A percentile compares a stretch with the other conserved stretches of the same genome.
These are phyloP conservation scores for Sparidentex hasta DNA, from an alignment of 2,797 vertebrate species.

Conservation along the genomic window DNA sequence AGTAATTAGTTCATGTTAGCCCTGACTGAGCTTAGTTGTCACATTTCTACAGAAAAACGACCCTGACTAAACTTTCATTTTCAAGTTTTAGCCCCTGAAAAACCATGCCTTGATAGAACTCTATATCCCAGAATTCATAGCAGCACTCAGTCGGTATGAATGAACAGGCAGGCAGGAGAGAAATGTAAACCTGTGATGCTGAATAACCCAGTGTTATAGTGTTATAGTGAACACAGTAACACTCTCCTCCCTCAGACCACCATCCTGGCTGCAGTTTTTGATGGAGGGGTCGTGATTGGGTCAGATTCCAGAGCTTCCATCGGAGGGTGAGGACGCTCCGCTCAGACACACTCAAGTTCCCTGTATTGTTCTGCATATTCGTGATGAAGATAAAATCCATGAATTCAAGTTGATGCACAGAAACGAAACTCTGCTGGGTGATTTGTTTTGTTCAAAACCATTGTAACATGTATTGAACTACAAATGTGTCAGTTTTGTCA, in stretches of 20 bases:
- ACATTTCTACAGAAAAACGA: neutral
- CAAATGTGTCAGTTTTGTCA: too few species aligned
- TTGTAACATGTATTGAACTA: too few species aligned
- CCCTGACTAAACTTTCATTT: slow-evolving; percentile 28
- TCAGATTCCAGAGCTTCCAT: slow-evolving; percentile 92
- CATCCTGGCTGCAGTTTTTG: slow-evolving; percentile 90
- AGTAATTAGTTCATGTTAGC: neutral
- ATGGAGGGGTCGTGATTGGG: slow-evolving; percentile 90
- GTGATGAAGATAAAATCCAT: neutral
- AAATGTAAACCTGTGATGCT: neutral
- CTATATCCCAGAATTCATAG: slow-evolving; percentile 58
- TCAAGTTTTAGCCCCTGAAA: neutral
- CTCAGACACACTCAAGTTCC: neutral
- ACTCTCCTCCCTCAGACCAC: slow-evolving; percentile 86
- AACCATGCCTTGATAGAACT: slow-evolving; percentile 25
- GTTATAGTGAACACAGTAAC: too few species aligned
- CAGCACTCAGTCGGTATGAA: accelerated
- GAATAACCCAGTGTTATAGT: too few species aligned
- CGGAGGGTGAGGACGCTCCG: slow-evolving; percentile 84
- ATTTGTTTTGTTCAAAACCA: too few species aligned
- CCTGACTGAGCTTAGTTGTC: neutral
- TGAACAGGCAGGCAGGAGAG: neutral
- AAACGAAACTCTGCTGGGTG: neutral
- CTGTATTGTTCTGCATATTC: neutral
- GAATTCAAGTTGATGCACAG: neutral